Evolutionary conservation across 2,113 vertebrate genomes (phyloP), one percentile per base, ranked within the genome.

Genomic region (Chamaetylas fuelleborni): DNA sequence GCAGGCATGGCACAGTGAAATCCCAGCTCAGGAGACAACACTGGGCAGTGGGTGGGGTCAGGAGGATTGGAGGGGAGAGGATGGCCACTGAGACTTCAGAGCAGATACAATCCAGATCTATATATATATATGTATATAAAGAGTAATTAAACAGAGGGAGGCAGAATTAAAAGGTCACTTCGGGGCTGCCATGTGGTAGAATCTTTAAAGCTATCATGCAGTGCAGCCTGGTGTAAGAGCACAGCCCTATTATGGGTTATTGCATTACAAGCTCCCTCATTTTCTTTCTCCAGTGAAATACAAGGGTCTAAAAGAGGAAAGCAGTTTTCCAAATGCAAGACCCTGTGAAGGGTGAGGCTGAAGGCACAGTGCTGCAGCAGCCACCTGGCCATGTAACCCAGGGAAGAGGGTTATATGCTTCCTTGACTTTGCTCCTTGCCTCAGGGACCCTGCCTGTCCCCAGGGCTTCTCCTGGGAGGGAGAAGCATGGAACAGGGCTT

Each of bases 151-250:
- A 83, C 47, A 81, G 79, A 90, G 23, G n/a, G 85, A 96, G 60
- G 43, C 47, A 77, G 94, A 96, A 90, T 96, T 90, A 95, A 94
- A 92, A 81, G 95, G 95, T 95, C 93, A 92, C 19, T 58, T 92
- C 3, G 14, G 88, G 86, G 92, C 82, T 96, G 88, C 69, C 79
- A 82, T 1, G 4, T 88, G 92, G 76, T 48, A 88, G 72, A 72
- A 61, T 84, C 67, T 64, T 86, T 74, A 96, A 94, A 95, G 79
- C 79, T 60, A 31, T 74, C 71, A 29, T 42, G 64, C 43, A 60
- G n/a, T 34, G 72, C 82, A 92, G 80, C 34, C 64, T 80, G 72
- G 50, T 65, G 11, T 50, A 66, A 56, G 66, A 78, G 28, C 1
- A 1, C 13, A n/a, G 33, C 22, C 24, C 51, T 73, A 1, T 58